Evolutionary conservation across 2,888 invertebrate species (phyloP), one percentile per base, ranked within the genome.

Genomic region (Nephrotoma appendiculata): DNA sequence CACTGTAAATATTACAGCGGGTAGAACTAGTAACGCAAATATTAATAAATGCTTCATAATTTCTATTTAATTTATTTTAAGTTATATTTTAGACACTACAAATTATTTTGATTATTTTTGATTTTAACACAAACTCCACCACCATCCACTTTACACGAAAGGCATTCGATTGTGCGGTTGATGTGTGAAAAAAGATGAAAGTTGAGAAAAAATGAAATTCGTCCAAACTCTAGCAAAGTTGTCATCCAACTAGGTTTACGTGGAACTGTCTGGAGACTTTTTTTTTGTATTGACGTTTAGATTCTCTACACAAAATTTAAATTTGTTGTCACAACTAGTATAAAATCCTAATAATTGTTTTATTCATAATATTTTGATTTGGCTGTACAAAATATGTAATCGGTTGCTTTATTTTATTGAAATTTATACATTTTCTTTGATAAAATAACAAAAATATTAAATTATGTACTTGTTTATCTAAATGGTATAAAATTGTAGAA

Each of bases 21-120:
- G 96, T 88, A 96, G 92, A 89, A 95, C 94, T 89, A 96, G 90
- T 87, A 96, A 90, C 88, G 93, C 90, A 86, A 95, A 91, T 89
- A 96, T 91, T 90, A 94, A 93, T 89, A 95, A 92, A 89, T 94
- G 92, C 92, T 94, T 96, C 96, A 96, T 96, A 91, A 91, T 93
- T 84, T 12, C n/a, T 84, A 84, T 71, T 31, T 31, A 6, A 71
- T 44, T 71, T 71, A 71, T 71, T 71, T 31, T 71, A 31, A 71
- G 31, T 31, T 31, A 31, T 31, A 31, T 31, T 71, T 71, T 71
- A 71, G 31, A 71, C 71, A 71, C 71, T 71, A 71, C 11, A 71
- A 71, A 15, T 52, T 31, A 31, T 31, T 31, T 52, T 52, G 52
- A 15, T 52, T 52, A 52, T 84, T 83, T 31, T 11, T 84, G 42